These are phyloP conservation scores for Myiagra hebetior DNA, from an alignment of 2,113 vertebrate species.

Conservation along the genomic window DNA sequence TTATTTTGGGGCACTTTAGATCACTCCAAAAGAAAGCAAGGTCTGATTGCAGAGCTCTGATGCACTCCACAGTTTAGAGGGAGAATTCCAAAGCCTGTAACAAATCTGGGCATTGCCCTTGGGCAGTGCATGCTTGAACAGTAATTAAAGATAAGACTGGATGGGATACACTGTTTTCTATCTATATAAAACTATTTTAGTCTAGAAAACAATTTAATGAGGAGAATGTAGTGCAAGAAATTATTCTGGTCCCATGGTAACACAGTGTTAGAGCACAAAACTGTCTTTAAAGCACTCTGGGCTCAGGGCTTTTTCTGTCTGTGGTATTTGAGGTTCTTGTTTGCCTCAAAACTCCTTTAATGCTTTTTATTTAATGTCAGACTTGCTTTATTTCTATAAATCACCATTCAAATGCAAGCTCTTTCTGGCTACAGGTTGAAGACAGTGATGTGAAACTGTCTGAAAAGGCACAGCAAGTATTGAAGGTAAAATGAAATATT, in stretches of 20 bases:
- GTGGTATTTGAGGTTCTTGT: background rate
- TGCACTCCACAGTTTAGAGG: accelerated
- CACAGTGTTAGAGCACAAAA: background rate
- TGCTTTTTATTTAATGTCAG: background rate
- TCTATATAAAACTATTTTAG: background rate
- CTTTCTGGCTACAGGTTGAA: conserved; percentile 78
- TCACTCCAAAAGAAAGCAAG: background rate
- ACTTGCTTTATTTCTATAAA: background rate
- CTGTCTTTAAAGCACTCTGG: background rate
- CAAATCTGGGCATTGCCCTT: background rate
- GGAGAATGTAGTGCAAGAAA: background rate
- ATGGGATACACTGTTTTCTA: background rate
- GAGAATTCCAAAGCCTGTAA: accelerated
- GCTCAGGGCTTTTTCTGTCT: background rate
- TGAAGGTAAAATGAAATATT: background rate
- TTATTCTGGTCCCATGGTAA: background rate
- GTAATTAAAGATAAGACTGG: background rate
- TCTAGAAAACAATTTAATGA: background rate
- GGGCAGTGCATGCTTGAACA: background rate
- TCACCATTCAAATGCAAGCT: background rate
- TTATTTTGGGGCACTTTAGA: background rate
- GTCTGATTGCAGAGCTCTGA: background rate
- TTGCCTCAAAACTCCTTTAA: background rate
- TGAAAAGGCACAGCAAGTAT: conserved; percentile 80
- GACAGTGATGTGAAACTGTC: conserved; percentile 88